Conservation (phyloP, 2,888 invertebrate species). For the Phasia obesa region DNA sequence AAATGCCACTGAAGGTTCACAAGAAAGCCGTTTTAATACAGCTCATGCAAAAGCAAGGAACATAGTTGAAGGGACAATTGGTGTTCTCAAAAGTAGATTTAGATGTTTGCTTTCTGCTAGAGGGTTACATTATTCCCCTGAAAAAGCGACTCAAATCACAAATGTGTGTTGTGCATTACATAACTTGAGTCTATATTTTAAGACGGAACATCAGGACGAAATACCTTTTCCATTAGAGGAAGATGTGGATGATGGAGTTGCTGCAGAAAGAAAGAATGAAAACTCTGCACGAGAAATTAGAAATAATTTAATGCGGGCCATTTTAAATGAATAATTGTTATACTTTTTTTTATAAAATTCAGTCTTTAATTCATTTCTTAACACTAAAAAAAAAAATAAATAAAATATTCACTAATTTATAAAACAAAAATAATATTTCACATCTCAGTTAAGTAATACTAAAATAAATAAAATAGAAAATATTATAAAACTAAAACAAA, state of each 20-base stretch:
- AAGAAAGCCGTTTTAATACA: conserved; percentile 17
- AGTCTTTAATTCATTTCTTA: background rate
- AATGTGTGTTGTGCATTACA: conserved; percentile 40
- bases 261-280: conserved; percentile 10
- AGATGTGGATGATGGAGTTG: conserved; percentile 13
- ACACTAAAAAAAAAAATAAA: conserved; percentile 1
- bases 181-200: conserved; percentile 15
- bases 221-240: conserved; percentile 2
- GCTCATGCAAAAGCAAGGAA: conserved; percentile 38
- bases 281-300: conserved; percentile 2
- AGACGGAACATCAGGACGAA: conserved; percentile 15
- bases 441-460: no score
- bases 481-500: background rate
- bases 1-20: background rate
- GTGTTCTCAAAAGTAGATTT: conserved; percentile 37
- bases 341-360: background rate
- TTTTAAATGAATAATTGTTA: conserved; percentile 18
- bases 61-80: conserved; percentile 43
- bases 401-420: background rate
- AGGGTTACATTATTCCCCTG: conserved; percentile 41
- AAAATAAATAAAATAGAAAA: background rate
- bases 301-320: conserved; percentile 35
- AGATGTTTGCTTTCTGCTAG: conserved; percentile 47
- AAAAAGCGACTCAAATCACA: conserved; percentile 43
- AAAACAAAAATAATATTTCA: background rate